A percentile compares a stretch with the other conserved stretches of the same genome.
These are phyloP conservation scores for Triops longicaudatus DNA, from an alignment of 1,140 invertebrate species.

Conservation along the genomic window DNA sequence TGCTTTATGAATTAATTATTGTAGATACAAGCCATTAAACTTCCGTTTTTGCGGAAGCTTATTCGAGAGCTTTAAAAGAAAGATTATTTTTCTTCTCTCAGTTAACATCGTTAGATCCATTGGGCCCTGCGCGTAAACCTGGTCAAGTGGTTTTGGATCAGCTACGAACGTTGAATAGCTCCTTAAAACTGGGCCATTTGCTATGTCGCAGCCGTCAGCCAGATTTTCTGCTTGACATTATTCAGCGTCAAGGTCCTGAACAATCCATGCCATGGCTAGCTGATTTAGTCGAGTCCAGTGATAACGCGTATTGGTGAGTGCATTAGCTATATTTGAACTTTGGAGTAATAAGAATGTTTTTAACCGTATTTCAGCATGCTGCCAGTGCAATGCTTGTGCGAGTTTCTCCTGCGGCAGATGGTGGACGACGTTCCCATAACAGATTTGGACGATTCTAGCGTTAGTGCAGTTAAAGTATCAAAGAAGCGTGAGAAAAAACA, in stretches of 20 bases:
- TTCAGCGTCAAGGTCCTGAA: conserved; percentile 61
- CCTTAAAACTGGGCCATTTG: conserved; percentile 75
- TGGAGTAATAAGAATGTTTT: background rate
- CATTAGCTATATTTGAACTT: background rate
- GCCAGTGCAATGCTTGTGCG: conserved; percentile 91
- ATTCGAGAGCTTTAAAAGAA: no score
- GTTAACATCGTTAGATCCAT: conserved; percentile 73
- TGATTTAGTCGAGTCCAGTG: conserved; percentile 83
- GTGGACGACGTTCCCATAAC: conserved; percentile 30
- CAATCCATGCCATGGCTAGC: conserved; percentile 95
- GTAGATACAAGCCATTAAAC: no score
- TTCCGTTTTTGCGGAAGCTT: no score
- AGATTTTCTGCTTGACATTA: conserved; percentile 86
- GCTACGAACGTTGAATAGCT: conserved; percentile 65
- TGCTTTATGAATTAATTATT: no score
- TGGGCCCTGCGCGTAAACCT: conserved; percentile 67
- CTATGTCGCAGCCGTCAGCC: conserved; percentile 81
- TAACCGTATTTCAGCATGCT: conserved; percentile 54
- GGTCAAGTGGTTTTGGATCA: conserved; percentile 67
- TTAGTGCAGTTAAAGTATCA: conserved; percentile 21
- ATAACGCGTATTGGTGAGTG: conserved; percentile 61
- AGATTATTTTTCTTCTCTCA: conserved; percentile 35
- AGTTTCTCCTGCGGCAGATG: conserved; percentile 72
- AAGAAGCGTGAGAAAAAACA: conserved; percentile 44
- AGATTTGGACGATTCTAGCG: conserved; percentile 41